A percentile compares a stretch with the other conserved stretches of the same genome.
Conservation (phyloP, 2,113 vertebrate genomes). For the Sphaerodactylus townsendi region DNA sequence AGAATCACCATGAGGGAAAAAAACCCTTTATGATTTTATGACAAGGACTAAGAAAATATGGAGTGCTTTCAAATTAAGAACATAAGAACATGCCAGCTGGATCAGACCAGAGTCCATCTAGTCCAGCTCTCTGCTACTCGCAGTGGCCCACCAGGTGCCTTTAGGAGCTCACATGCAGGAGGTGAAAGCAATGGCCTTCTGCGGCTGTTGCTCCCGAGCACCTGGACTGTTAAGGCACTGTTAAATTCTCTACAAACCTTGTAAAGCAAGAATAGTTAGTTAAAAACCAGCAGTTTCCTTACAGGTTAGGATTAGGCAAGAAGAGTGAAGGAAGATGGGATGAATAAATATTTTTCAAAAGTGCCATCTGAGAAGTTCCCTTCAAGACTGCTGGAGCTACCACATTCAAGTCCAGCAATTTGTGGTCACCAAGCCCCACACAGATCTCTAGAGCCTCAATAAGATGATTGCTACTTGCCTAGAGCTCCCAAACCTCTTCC, state of each 20-base stretch:
- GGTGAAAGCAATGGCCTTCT: too few species aligned
- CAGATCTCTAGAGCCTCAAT: neutral
- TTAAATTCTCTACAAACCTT: neutral
- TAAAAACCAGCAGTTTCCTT: neutral
- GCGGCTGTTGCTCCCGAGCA: too few species aligned
- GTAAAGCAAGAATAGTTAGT: neutral
- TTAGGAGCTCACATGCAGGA: too few species aligned
- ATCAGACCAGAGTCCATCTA: too few species aligned
- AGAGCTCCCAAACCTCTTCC: neutral
- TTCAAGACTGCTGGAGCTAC: neutral
- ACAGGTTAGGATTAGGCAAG: neutral
- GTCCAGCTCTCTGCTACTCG: too few species aligned
- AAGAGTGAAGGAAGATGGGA: neutral
- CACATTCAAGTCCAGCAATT: too few species aligned
- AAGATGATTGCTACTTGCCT: neutral
- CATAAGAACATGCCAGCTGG: too few species aligned
- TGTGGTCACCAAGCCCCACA: neutral
- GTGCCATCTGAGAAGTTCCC: neutral
- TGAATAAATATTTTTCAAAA: neutral
- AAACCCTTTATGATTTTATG: fast-evolving
- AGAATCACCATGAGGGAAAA: neutral
- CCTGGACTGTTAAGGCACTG: too few species aligned
- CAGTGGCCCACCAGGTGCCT: too few species aligned
- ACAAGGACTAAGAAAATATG: neutral
- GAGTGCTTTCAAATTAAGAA: neutral